Base-by-base conservation (phyloP, 2,888 invertebrate genomes). In the Meghimatium bilineatum region DNA sequence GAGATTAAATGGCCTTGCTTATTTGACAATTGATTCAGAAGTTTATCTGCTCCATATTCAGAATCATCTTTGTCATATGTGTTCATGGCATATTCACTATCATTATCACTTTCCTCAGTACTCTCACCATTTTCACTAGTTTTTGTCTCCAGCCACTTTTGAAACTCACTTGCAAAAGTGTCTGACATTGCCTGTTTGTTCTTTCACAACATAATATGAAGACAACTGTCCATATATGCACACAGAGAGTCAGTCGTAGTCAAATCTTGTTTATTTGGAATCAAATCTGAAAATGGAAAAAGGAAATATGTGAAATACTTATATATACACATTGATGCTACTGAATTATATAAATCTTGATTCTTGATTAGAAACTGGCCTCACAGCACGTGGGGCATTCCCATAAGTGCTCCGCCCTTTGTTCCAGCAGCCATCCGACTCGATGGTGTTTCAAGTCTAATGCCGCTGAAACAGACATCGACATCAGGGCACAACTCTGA, bases 161-260 rank as follows among this genome's bases (percentile, higher is more conserved):
- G 52, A 69, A 80, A 80, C 34, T 80, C 80, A 32, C 71, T 52
- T 32, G 71, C 69, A 80, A 67, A 80, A 12, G 80, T 26, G 14
- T 76, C 80, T 5, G 80, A 67, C 80, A 80, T 80, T 14, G 38
- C 29, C 36, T n/a, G n/a, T 75, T 38, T 75, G 20, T 52, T 17
- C 44, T 71, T 56, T 56, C 56, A 56, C 56, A 56, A 56, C 8
- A 56, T 23, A 1, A 20, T 5, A 2, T 5, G 20, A 66, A 2
- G 1, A 32, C 32, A 66, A 3, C 29, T 29, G 1, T 14, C 14
- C 32, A n/a, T 6, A 71, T 26, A 20, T 26, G 20, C 14, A 32
- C 32, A 66, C 23, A 32, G 14, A 71, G 36, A 29, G 36, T 36
- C 71, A 71, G 38, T 32, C 12, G 5, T 63, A 63, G 63, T n/a